Evolutionary conservation across 2,888 invertebrate species (phyloP).

Genomic region (Tribolium freemani): DNA sequence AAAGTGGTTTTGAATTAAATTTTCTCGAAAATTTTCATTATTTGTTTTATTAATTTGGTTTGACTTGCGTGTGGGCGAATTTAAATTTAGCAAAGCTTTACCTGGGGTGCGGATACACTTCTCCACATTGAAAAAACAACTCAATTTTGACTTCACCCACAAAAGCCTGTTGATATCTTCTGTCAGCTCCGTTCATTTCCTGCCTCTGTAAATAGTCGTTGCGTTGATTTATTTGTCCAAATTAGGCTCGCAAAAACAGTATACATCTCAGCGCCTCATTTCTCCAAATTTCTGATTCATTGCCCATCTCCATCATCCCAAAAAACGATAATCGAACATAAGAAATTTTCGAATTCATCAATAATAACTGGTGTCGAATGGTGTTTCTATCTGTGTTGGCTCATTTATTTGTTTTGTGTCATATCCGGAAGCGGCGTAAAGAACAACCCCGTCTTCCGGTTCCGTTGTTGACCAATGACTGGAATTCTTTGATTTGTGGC

Average conservation of each 20-base stretch:
- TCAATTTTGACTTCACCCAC: not conserved
- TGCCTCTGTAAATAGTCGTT: not conserved
- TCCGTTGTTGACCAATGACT: conserved; percentile 36
- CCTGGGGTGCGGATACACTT: not conserved
- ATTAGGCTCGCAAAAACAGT: not conserved
- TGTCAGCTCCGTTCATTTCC: not conserved
- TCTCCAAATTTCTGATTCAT: not conserved
- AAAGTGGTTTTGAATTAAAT: no score
- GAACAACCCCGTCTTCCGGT: conserved; percentile 41
- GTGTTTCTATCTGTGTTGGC: conserved; percentile 16
- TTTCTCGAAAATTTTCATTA: no score
- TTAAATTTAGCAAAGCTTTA: no score
- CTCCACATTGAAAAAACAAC: not conserved
- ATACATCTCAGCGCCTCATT: not conserved
- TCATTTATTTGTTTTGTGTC: conserved; percentile 37
- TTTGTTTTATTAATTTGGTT: no score
- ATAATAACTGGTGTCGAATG: conserved; percentile 3
- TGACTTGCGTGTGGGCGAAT: no score
- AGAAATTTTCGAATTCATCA: conserved; percentile 23
- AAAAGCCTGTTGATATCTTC: not conserved
- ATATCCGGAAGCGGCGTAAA: conserved; percentile 38
- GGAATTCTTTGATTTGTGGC: conserved; percentile 39
- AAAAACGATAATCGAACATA: not conserved
- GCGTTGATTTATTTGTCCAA: not conserved
- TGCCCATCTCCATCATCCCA: not conserved